Evolutionary conservation across 2,797 vertebrate genomes (phyloP), one percentile per base, ranked within the genome.

Genomic region (Chromobotia macracanthus): DNA sequence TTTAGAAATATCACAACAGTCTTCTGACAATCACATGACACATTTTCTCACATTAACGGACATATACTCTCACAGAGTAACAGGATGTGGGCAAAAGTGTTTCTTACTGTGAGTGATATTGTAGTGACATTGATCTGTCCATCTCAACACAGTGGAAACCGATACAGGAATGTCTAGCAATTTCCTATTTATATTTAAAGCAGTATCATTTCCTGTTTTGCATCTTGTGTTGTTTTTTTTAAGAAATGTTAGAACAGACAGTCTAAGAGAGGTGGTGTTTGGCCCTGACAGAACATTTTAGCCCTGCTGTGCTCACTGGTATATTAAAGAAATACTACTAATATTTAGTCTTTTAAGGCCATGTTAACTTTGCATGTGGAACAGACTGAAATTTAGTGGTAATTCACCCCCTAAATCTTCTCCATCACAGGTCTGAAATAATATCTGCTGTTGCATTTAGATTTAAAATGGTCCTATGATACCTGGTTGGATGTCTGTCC

Each of bases 131-230:
- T 21, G 21, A 64, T 55, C 38, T 25, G 31, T 5, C 31, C 23
- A 3, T 44, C 31, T 70, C 72, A 56, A 15, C 13, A 19, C 64
- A 35, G 18, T 73, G 44, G 25, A 85, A 83, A 71, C 35, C 48
- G 58, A 1, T 19, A 80, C 84, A 67, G 31, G 8, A 23, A n/a
- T 73, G 73, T 71, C 60, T 80, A 80, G 80, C 58, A 38, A 77
- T 77, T 71, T 83, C 82, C 82, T 77, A 58, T 77, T 79, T 79
- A 35, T 66, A 51, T 71, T 38, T 51, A 6, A 16, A 85, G 15
- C 58, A 21, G 13, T 58, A 48, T 25, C 16, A 66, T 19, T 81
- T 85, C 84, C 84, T 83, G 46, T 73, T 48, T 82, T 38, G 51
- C 6, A 38, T 38, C 16, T 64, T 69, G n/a, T n/a, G n/a, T 31